These are phyloP conservation scores for Bujurquina vittata DNA, from an alignment of 2,113 vertebrate species.

Conservation along the genomic window DNA sequence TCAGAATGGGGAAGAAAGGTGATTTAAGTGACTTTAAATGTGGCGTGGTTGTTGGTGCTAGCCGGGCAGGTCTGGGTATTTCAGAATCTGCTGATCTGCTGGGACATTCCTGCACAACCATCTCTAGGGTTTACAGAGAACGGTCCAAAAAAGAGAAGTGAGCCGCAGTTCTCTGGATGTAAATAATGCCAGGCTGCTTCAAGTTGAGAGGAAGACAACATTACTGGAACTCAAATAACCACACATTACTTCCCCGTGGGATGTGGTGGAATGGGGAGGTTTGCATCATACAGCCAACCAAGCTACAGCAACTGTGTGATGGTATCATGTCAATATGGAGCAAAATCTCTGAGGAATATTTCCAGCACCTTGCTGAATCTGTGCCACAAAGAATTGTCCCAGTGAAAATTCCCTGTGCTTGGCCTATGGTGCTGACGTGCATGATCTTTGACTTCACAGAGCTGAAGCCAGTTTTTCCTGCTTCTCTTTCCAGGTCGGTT, in stretches of 20 bases:
- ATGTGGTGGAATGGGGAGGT: neutral
- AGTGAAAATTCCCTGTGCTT: too few species aligned
- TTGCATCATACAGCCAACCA: neutral
- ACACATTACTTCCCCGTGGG: neutral
- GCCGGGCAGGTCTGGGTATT: neutral
- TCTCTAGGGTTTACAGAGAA: neutral
- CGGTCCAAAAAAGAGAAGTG: neutral
- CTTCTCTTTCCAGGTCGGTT: too few species aligned
- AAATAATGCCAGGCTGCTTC: neutral
- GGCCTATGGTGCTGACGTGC: too few species aligned
- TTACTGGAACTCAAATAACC: neutral
- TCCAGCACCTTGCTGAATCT: neutral
- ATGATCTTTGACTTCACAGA: too few species aligned
- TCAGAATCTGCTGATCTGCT: neutral
- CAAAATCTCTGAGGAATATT: neutral
- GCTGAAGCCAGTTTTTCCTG: too few species aligned
- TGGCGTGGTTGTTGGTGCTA: neutral
- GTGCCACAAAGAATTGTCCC: neutral
- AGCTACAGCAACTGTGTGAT: neutral
- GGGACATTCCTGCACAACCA: neutral
- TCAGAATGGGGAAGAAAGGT: neutral
- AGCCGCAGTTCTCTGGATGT: neutral
- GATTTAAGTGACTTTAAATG: neutral
- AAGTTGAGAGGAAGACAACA: neutral
- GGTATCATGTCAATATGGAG: too few species aligned